Evolutionary conservation across 2,797 vertebrate species (phyloP), one percentile per base, ranked within the genome.

Genomic region (Ambastaia sidthimunki): DNA sequence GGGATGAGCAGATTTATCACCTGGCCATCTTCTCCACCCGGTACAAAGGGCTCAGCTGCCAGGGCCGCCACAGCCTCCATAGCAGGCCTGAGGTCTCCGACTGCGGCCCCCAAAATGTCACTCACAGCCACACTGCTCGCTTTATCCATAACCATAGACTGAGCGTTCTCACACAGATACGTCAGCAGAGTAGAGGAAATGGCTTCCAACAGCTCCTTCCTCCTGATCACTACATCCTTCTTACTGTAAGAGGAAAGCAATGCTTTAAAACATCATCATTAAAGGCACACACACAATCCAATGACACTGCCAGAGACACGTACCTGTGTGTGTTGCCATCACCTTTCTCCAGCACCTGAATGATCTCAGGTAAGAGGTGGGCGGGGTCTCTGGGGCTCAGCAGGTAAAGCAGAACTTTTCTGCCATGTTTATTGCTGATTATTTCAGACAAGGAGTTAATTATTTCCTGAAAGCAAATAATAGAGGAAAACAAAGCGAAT

Each of bases 361-460:
- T 94, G 86, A 97, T 96, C 90, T 98, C 97, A 0, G 96, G 96
- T 76, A 98, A 89, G 10, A 95, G 92, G 89, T 99, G 95, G 25
- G 96, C 94, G 0, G 95, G 94, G 83, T 96, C 96, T 86, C 98
- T 93, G 76, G 96, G 96, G 83, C 92, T 97, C 59, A 99, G 91
- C 68, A 99, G 91, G 85, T 99, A 97, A 81, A 98, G 70, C 10
- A 99, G 77, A 15, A 97, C 96, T 84, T 99, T 99, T 86, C 94
- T 97, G 10, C 98, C 97, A 0, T 97, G 94, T 87, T 98, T 99
- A 82, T 97, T 97, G 67, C 88, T 83, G 85, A 98, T 87, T 81
- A 99, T 91, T 67, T 92, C 92, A 0, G 93, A 83, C 85, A 99
- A 91, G 37, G 95, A 94, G 59, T 80, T 77, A 82, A 95, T 77